phyloP scores from a whole-genome alignment of 2,113 vertebrate species.

The Struthidea cinerea region DNA sequence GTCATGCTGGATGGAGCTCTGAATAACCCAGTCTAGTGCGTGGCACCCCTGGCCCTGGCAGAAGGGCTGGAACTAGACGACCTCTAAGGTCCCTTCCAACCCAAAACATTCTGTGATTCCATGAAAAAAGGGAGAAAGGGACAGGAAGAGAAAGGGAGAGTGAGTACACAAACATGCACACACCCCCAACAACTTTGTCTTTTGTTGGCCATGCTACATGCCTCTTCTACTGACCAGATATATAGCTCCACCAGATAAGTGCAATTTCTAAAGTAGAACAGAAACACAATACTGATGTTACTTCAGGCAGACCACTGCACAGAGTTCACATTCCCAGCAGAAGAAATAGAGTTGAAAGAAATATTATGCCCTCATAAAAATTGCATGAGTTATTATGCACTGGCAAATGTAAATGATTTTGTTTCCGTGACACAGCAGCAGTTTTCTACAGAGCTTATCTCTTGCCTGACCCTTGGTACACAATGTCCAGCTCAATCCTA shows the following conservation, averaged over 20 bases:
- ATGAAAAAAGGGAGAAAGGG: not conserved
- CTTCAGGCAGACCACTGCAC: not conserved
- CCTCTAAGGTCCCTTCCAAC: not conserved
- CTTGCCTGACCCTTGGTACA: not conserved
- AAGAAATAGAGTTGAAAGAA: not conserved
- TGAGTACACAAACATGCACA: rapidly evolving
- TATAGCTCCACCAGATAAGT: not conserved
- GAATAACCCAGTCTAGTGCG: not conserved
- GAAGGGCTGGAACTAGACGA: not conserved
- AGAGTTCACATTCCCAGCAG: not conserved
- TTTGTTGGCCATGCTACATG: not conserved
- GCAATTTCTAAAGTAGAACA: not conserved
- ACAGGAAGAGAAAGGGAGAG: not conserved
- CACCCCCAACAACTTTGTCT: not conserved
- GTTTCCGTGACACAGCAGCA: not conserved
- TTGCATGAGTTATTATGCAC: not conserved
- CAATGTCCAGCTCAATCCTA: not conserved
- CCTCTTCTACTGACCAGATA: not conserved
- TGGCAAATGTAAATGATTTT: not conserved
- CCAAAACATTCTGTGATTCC: not conserved
- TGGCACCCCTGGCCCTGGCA: not conserved
- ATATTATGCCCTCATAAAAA: not conserved
- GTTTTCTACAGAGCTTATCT: not conserved
- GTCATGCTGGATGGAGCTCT: not conserved
- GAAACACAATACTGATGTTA: not conserved